Base-by-base conservation (phyloP, 2,888 invertebrate genomes). In the Calameuta filiformis region DNA sequence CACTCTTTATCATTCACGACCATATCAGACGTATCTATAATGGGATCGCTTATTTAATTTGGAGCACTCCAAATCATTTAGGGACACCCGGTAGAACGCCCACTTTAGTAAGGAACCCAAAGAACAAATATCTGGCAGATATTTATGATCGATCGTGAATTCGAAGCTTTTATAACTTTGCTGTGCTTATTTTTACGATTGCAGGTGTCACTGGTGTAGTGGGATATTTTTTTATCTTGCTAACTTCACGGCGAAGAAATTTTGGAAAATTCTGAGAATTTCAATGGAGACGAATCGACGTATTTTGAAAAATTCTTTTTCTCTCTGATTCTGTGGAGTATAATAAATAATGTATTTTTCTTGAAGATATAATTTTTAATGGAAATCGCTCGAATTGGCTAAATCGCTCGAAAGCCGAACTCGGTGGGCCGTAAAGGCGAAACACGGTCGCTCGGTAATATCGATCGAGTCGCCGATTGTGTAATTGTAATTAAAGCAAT, bases 401-500 rank as follows among this genome's bases (percentile, higher is more conserved):
- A 15, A 40, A 40, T 40, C 15, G 4, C 4, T 40, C 40, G 15
- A 12, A 12, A 69, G 69, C 30, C 30, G 69, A 69, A 9, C 69
- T 30, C 30, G 33, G 15, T 15, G 30, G 69, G 69, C 30, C 69
- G 69, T 69, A 30, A 33, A 69, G 30, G 69, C 33, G 30, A 33
- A 69, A 69, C 69, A 69, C 69, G 69, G 30, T 33, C 69, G 3
- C 15, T 69, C 69, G 30, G 69, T 37, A 76, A 81, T 79, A 81
- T 76, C 80, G 82, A 80, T 83, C 80, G 81, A 81, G 79, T 68
- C 71, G 73, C 82, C 35, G 85, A 86, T 87, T 87, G 84, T 81
- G 84, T 86, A 88, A 89, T 87, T 85, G 87, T 85, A 89, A 89
- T 89, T 88, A 88, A 89, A 85, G 83, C 81, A 84, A 87, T 86